Evolutionary conservation across 2,888 invertebrate genomes (phyloP).

Genomic region (Pseudeuparius sepicola): DNA sequence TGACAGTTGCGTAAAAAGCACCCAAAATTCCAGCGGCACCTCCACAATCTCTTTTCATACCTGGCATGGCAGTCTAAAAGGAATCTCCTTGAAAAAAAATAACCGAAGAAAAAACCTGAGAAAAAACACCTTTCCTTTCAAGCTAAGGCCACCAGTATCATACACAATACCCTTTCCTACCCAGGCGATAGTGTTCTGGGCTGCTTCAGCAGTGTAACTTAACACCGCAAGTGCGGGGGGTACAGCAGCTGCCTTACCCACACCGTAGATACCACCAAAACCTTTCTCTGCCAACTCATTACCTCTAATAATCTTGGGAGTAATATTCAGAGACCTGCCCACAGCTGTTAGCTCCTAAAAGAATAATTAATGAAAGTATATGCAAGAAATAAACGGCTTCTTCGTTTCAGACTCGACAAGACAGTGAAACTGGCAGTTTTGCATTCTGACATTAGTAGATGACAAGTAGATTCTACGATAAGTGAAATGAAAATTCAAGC

Average conservation of each 20-base stretch:
- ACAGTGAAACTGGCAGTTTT: no score
- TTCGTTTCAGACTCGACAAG: no score
- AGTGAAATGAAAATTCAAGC: no score
- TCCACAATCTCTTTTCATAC: conserved; percentile 91
- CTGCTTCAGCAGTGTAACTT: conserved; percentile 50
- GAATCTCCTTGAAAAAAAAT: conserved; percentile 5
- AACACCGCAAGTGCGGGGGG: conserved; percentile 58
- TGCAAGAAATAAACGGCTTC: neutral
- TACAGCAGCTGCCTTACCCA: conserved; percentile 64
- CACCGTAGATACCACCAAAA: conserved; percentile 82
- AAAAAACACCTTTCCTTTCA: conserved; percentile 65
- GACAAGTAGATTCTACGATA: no score
- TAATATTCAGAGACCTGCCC: conserved; percentile 53
- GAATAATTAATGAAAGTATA: conserved; percentile 4
- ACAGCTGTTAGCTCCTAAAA: conserved; percentile 56
- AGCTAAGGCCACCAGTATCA: conserved; percentile 86
- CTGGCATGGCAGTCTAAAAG: conserved; percentile 67
- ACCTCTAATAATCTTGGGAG: conserved; percentile 64
- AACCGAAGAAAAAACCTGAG: neutral
- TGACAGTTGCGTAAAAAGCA: conserved; percentile 71
- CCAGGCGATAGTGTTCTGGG: conserved; percentile 63
- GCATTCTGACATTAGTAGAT: no score
- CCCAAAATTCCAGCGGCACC: conserved; percentile 86
- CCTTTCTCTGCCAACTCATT: conserved; percentile 65
- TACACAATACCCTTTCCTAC: conserved; percentile 93